Base-by-base conservation (phyloP, 2,888 invertebrate genomes). In the Ichneumoninae sp. region DNA sequence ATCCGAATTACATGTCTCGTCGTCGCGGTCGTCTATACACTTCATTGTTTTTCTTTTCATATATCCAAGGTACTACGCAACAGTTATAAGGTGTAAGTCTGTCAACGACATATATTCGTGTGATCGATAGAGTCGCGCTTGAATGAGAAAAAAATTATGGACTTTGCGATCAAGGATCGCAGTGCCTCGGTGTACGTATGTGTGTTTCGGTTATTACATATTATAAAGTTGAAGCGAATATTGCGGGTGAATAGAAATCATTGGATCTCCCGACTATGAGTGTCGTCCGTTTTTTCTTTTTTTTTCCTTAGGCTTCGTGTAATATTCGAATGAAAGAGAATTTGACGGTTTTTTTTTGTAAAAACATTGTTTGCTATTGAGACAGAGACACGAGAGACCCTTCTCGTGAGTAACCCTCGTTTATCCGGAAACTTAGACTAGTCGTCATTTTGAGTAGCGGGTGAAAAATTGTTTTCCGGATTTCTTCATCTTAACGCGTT, bases 261-360 rank as follows among this genome's bases (percentile, higher is more conserved):
- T 10, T 19, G 30, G 44, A 57, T 50, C 22, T 52, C 50, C 52
- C 69, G 65, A 70, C 65, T 79, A 63, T 13, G 16, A 19, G 44
- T 63, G 70, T 60, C 75, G 22, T 47, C 22, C 26, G 7, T 57
- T 44, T 1, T 68, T 44, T 57, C 52, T 74, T 65, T 47, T 71
- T 71, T 47, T 19, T 22, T 71, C 0, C 66, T 63, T 81, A 84
- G 69, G 78, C 57, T 57, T 57, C 81, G 69, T 77, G 69, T 77
- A 73, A 78, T 78, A 10, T 81, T 81, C 44, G 68, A 68, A 78
- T 81, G 81, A 70, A 78, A 84, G 81, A 73, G 77, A 74, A 81
- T 70, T 81, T 73, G 74, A 47, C 81, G 74, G 54, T 81, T 57
- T 26, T 44, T 44, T 47, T 0, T 63, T 47, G 77, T 81, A 81